Evolutionary conservation across 2,888 invertebrate genomes (phyloP), one percentile per base, ranked within the genome.

Genomic region (Glaucopsyche alexis): DNA sequence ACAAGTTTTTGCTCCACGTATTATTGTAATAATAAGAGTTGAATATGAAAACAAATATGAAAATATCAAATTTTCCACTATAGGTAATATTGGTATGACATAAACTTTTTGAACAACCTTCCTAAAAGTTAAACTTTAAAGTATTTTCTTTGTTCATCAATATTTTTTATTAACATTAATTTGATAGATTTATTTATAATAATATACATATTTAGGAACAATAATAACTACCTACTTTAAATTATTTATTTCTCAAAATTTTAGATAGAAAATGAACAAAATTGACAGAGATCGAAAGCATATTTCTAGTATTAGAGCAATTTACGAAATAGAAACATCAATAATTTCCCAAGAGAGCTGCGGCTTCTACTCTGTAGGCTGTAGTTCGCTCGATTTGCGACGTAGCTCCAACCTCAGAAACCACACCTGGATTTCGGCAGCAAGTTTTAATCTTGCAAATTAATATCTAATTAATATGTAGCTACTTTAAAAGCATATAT

Each of bases 331-430:
- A 81, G 81, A 84, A 85, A 84, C 80, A 83, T 85, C 84, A 84
- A 87, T 88, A 87, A 86, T 84, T 87, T 86, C 86, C 86, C 85
- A 77, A 52, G 87, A 84, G 86, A 81, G 80, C 60, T 29, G 60
- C 60, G 60, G 60, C 60, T 13, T 11, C 13, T 47, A 47, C 11
- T 79, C 75, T 73, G 72, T 60, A 72, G 60, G 79, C 75, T 73
- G 72, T 60, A 72, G 60, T 60, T 55, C 60, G 50, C 72, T 50
- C 40, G 71, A 47, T 74, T 85, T 87, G 87, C 85, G 82, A 79
- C 81, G 71, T 76, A 80, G 80, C 82, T 85, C 82, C 80, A 77
- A 82, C 82, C 83, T 81, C 82, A 83, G 86, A 47, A n/a, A 65
- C 65, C 47, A 9, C 50, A 52, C 40, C 42, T 49, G 49, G 45